phyloP scores from a whole-genome alignment of 2,113 vertebrate species.

The Heterocephalus glaber region DNA sequence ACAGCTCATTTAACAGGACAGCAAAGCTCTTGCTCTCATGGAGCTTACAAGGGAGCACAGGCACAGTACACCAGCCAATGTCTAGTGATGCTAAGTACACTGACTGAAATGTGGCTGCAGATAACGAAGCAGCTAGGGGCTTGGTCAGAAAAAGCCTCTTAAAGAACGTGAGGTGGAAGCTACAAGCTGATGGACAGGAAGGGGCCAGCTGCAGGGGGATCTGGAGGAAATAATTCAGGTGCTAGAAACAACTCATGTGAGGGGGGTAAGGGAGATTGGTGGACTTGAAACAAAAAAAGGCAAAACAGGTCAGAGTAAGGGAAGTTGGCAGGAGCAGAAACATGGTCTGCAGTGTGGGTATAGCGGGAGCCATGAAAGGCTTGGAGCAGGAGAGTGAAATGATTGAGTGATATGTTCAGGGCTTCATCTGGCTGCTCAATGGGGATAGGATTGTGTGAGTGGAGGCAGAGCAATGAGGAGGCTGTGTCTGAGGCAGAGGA shows the following conservation, averaged over 20 bases:
- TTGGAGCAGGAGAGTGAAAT: background rate
- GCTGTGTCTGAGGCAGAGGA: background rate
- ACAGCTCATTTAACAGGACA: background rate
- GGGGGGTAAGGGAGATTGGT: background rate
- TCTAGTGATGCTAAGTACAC: background rate
- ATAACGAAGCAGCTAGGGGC: background rate
- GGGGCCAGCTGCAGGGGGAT: background rate
- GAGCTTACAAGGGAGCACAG: no score
- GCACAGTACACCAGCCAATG: background rate
- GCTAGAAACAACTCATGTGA: background rate
- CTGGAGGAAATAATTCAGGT: background rate
- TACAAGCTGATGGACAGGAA: background rate
- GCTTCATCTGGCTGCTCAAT: background rate
- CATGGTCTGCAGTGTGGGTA: background rate
- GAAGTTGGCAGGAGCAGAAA: background rate
- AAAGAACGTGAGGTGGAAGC: background rate
- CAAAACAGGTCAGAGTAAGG: background rate
- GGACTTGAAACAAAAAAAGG: background rate
- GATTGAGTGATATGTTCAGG: rapidly evolving
- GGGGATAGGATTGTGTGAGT: no score
- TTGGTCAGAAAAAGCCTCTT: background rate
- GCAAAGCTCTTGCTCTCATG: rapidly evolving
- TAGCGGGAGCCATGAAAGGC: rapidly evolving
- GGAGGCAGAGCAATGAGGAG: background rate
- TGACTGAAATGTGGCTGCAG: no score